Evolutionary conservation across 2,797 vertebrate genomes (phyloP).

Genomic region (Pyrocephalus nanus): DNA sequence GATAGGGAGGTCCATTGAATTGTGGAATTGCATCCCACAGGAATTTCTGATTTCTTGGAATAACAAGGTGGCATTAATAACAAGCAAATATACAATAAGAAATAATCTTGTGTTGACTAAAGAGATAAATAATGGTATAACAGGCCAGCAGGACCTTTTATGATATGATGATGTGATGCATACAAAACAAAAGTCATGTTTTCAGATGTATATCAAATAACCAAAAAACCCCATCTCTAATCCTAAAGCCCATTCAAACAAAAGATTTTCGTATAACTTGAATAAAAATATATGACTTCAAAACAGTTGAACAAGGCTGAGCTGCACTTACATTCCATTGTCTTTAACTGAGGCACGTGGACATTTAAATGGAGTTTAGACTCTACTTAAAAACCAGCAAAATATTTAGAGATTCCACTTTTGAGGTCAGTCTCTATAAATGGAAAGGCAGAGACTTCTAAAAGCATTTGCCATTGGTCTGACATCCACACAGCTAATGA

Average conservation of each 20-base stretch:
- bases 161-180: neutral
- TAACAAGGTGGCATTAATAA: conserved; percentile 50
- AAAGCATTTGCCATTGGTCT: neutral
- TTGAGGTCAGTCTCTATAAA: neutral
- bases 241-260: neutral
- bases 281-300: neutral
- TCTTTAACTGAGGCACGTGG: neutral
- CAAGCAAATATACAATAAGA: conserved; percentile 27
- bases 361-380: neutral
- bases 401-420: neutral
- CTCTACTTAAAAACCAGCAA: neutral
- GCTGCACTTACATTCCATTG: neutral
- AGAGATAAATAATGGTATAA: conserved; percentile 10
- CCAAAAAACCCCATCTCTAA: neutral
- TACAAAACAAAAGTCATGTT: neutral
- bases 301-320: neutral
- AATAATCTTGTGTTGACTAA: conserved; percentile 25
- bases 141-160: conserved; percentile 6
- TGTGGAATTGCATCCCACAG: conserved; percentile 66
- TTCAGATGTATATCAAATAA: neutral
- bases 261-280: neutral
- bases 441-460: neutral
- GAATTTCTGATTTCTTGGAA: conserved; percentile 62
- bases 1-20: conserved; percentile 73
- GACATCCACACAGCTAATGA: neutral